A percentile compares a stretch with the other conserved stretches of the same genome.
phyloP scores from a whole-genome alignment of 2,797 vertebrate species.

The Sphenodon punctatus region DNA sequence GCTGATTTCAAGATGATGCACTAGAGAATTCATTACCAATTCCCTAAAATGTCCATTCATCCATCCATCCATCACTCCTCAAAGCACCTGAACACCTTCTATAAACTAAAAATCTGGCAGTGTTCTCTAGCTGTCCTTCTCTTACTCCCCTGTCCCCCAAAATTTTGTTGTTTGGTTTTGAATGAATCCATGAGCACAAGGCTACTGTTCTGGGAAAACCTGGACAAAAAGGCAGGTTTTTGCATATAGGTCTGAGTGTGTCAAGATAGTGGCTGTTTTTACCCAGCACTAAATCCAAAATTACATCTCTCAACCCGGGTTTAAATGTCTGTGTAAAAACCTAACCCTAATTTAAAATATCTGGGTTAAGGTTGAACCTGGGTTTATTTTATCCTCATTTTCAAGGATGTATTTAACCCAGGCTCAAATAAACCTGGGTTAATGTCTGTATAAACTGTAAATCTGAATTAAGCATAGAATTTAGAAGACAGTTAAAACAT shows the following conservation, averaged over 20 bases:
- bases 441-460: no score
- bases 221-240: not conserved
- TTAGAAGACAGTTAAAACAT: no score
- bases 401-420: no score
- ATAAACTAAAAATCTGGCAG: not conserved
- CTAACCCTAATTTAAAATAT: no score
- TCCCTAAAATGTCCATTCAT: not conserved
- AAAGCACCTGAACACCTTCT: not conserved
- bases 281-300: no score
- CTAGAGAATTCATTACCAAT: not conserved
- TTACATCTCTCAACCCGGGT: no score
- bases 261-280: no score
- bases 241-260: not conserved
- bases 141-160: not conserved
- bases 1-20: not conserved
- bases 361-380: no score
- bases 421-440: no score
- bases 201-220: not conserved
- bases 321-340: no score
- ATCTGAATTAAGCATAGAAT: no score
- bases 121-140: not conserved
- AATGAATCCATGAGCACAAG: not conserved
- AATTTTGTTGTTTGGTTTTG: not conserved
- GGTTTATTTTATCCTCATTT: no score
- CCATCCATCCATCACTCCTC: not conserved